These are phyloP conservation scores for Motacilla alba DNA, from an alignment of 2,113 vertebrate genomes.

Conservation along the genomic window DNA sequence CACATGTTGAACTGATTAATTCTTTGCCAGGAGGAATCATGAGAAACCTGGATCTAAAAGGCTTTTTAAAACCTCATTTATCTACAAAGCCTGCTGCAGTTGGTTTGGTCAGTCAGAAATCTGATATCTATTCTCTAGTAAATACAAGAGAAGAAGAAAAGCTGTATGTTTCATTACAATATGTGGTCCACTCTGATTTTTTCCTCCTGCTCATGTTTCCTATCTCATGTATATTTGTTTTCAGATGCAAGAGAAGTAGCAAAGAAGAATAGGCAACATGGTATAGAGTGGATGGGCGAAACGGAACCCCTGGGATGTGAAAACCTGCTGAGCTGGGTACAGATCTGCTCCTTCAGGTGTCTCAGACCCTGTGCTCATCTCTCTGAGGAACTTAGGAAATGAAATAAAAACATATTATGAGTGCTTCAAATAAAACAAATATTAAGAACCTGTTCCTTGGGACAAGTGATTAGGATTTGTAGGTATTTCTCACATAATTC, in stretches of 20 bases:
- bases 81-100: neutral
- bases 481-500: neutral
- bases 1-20: slow-evolving; percentile 38
- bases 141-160: neutral
- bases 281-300: accelerated
- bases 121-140: neutral
- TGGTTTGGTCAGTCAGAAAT: neutral
- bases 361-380: neutral
- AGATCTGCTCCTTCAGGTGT: neutral
- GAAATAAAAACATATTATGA: neutral
- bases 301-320: neutral
- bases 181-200: neutral
- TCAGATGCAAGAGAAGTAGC: neutral
- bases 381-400: neutral
- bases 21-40: neutral
- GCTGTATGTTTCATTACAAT: neutral
- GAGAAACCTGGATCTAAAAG: slow-evolving; percentile 7
- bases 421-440: neutral
- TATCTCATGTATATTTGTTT: neutral
- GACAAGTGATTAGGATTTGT: neutral
- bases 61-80: neutral
- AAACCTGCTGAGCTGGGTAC: accelerated
- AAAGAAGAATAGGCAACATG: neutral
- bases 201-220: neutral
- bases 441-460: neutral